A percentile compares a stretch with the other conserved stretches of the same genome.
phyloP scores from a whole-genome alignment of 2,113 vertebrate genomes.

The Aspidoscelis tigris region DNA sequence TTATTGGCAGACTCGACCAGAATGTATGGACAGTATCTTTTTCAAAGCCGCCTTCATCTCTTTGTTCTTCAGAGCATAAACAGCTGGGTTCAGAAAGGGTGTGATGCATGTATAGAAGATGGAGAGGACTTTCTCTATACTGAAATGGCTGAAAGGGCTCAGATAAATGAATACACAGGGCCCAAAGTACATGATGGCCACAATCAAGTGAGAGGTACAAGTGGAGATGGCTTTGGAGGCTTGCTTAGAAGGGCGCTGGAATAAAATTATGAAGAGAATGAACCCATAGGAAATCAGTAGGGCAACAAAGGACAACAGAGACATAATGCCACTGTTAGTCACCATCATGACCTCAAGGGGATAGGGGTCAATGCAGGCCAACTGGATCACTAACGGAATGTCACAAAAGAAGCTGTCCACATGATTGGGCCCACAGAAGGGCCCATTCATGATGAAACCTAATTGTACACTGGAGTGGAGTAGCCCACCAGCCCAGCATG shows the following conservation, averaged over 20 bases:
- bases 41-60: constrained; percentile 49
- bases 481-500: constrained; percentile 46
- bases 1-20: not conserved
- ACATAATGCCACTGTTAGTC: constrained; percentile 60
- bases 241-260: constrained; percentile 18
- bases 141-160: constrained; percentile 12
- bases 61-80: constrained; percentile 55
- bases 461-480: constrained; percentile 40
- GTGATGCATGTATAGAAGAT: constrained; percentile 54
- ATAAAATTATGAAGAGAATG: constrained; percentile 40
- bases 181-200: constrained; percentile 33
- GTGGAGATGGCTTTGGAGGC: constrained; percentile 53
- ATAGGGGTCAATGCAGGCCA: constrained; percentile 52
- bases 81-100: constrained; percentile 57
- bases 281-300: constrained; percentile 51
- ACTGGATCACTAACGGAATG: constrained; percentile 41
- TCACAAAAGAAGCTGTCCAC: constrained; percentile 64
- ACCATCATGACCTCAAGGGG: constrained; percentile 51
- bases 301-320: constrained; percentile 39
- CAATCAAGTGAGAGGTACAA: constrained; percentile 33
- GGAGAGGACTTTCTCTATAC: constrained; percentile 37
- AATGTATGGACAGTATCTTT: constrained; percentile 1
- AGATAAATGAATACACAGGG: constrained; percentile 43
- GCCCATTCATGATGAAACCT: constrained; percentile 31
- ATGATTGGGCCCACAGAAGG: constrained; percentile 52